These are phyloP conservation scores for Periparus ater DNA, from an alignment of 2,797 vertebrate genomes.

Conservation along the genomic window DNA sequence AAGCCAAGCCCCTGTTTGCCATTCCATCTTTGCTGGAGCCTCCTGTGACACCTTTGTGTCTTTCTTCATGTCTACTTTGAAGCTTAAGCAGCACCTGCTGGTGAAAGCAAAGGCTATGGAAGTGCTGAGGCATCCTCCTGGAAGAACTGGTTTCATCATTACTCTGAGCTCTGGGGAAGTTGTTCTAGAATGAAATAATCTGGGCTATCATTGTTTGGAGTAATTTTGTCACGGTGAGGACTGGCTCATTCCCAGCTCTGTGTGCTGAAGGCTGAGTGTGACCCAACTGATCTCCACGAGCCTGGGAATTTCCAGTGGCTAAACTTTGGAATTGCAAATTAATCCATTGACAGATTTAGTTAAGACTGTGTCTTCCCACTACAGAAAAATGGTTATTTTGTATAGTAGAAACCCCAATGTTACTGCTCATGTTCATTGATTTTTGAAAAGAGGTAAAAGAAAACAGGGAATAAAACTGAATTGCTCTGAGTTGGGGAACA, in stretches of 20 bases:
- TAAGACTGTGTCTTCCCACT: not conserved
- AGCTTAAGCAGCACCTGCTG: constrained; percentile 54
- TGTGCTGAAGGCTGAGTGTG: not conserved
- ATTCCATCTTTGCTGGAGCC: not conserved
- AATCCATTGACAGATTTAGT: not conserved
- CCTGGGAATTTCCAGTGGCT: not conserved
- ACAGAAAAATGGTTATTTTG: not conserved
- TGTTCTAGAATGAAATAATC: not conserved
- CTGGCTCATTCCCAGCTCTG: not conserved
- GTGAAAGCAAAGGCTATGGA: not conserved
- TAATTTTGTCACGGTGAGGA: not conserved
- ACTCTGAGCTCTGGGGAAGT: not conserved
- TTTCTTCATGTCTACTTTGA: not conserved
- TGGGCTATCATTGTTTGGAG: not conserved
- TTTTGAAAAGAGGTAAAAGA: not conserved
- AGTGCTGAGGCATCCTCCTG: constrained; percentile 4
- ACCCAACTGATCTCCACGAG: not conserved
- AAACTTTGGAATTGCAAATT: not conserved
- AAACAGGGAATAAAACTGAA: not conserved
- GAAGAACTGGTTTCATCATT: constrained; percentile 13
- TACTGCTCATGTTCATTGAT: not conserved
- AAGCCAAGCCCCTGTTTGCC: not conserved
- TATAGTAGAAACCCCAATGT: not conserved
- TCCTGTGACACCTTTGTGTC: not conserved
- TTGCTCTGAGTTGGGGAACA: not conserved